phyloP scores from a whole-genome alignment of 2,113 vertebrate species.

The Hippoglossus stenolepis region DNA sequence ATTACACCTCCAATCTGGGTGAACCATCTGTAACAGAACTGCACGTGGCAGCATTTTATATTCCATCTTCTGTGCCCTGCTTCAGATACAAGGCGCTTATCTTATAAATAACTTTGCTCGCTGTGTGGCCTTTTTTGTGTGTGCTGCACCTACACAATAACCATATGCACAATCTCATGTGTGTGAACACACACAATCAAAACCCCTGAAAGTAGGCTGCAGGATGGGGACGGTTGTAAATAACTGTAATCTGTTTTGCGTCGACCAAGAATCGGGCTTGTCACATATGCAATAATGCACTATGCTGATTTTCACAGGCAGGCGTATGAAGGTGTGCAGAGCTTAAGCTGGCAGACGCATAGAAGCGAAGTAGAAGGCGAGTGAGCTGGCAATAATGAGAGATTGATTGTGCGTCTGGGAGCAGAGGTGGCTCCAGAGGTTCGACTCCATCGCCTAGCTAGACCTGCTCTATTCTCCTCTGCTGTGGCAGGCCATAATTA shows the following conservation, averaged over 20 bases:
- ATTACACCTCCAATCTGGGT: conserved; percentile 67
- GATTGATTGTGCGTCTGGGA: conserved; percentile 73
- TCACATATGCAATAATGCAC: conserved; percentile 26
- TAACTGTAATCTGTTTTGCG: conserved; percentile 13
- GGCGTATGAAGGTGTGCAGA: conserved; percentile 25
- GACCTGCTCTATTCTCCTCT: conserved; percentile 62
- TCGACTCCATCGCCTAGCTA: conserved; percentile 62
- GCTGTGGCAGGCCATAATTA: conserved; percentile 76
- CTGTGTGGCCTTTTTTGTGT: conserved; percentile 43
- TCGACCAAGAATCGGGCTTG: conserved; percentile 27
- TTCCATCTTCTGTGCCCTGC: conserved; percentile 56
- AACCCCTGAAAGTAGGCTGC: conserved; percentile 22
- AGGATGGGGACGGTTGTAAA: conserved; percentile 46
- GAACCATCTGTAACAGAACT: conserved; percentile 61
- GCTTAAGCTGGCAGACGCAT: conserved; percentile 53
- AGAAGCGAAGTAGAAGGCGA: conserved; percentile 39
- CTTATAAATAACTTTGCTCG: conserved; percentile 64
- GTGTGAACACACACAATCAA: conserved; percentile 21
- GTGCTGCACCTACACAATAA: neutral
- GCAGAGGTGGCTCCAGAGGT: conserved; percentile 68
- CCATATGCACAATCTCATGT: neutral
- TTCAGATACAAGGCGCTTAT: conserved; percentile 60
- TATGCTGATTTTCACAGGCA: conserved; percentile 40
- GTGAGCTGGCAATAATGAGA: conserved; percentile 67
- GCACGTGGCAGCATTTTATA: conserved; percentile 65